Evolutionary conservation across 2,888 invertebrate genomes (phyloP), one percentile per base, ranked within the genome.

Genomic region (Drosophila maculinotata): DNA sequence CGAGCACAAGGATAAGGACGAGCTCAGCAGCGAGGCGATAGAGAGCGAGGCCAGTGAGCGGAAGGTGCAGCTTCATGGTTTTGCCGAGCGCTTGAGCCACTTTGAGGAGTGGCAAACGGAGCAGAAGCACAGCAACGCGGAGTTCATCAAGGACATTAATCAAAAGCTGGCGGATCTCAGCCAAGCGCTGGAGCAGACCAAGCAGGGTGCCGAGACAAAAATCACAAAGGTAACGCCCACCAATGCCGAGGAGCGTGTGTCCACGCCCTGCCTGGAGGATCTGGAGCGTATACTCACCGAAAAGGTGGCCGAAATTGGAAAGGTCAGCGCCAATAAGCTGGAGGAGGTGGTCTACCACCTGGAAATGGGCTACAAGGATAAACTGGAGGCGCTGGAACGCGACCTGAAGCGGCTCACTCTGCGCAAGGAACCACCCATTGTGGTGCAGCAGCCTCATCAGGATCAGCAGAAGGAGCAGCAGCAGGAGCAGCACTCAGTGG

Each of bases 301-400:
- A 47, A 90, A 89, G 58, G 76, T 90, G 0, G 65, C 87, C 3
- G 90, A 90, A 54, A 89, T 90, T 3, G 80, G 84, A 3, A 82
- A 85, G 39, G 62, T 76, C 12, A 90, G 83, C 31, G 77, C 79
- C 5, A 74, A 71, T 14, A 89, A 85, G 26, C 63, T 90, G 6
- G 89, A 89, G 38, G 76, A 86, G 30, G 79, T 88, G 1, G 84
- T 90, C 0, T 62, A 74, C 7, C 84, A 88, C 17, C 64, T 90
- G 52, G 89, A 90, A 68, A 51, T 59, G 12, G 79, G 83, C n/a
- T 90, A 90, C 47, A 88, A 79, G 15, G 79, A 81, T 3, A 90
- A 90, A 20, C 44, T 90, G 1, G 76, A 82, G 1, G 74, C 79
- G 0, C 56, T 90, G 1, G 88, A 90, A 41, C 74, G 70, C 0